A percentile compares a stretch with the other conserved stretches of the same genome.
Evolutionary conservation across 2,888 invertebrate genomes (phyloP).

Genomic region (Plutella xylostella): DNA sequence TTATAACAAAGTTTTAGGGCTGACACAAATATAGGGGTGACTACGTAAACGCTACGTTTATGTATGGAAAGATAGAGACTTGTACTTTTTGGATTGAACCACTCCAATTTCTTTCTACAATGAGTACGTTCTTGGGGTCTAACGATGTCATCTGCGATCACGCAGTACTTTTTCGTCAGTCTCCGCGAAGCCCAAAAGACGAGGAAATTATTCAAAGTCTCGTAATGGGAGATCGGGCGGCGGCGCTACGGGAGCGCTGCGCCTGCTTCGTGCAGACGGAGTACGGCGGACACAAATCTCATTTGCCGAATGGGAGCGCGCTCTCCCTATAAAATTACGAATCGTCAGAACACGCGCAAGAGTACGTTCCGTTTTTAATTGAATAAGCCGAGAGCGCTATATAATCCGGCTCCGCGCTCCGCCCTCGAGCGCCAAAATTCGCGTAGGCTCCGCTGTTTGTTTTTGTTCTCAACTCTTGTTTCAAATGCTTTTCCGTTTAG

Average conservation of each 20-base stretch:
- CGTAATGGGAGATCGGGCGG: neutral
- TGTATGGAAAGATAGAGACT: no score
- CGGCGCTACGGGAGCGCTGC: slow-evolving; percentile 8
- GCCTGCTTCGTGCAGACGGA: slow-evolving; percentile 1
- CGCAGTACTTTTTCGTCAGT: neutral
- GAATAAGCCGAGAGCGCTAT: slow-evolving; percentile 50
- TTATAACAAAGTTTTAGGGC: slow-evolving; percentile 19
- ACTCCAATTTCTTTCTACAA: no score
- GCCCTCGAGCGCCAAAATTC: slow-evolving; percentile 36
- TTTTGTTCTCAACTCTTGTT: slow-evolving; percentile 33
- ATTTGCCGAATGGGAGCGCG: slow-evolving; percentile 27
- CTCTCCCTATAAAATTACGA: slow-evolving; percentile 34
- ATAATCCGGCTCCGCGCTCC: slow-evolving; percentile 35
- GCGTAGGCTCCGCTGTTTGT: slow-evolving; percentile 31
- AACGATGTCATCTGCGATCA: slow-evolving; percentile 8
- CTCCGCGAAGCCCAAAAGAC: slow-evolving; percentile 6
- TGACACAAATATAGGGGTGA: slow-evolving; percentile 9
- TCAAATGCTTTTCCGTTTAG: slow-evolving; percentile 29
- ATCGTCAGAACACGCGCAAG: slow-evolving; percentile 34
- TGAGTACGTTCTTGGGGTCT: no score
- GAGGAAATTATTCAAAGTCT: slow-evolving; percentile 11
- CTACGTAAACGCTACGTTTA: no score
- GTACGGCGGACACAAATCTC: slow-evolving; percentile 27
- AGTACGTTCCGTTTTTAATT: slow-evolving; percentile 46
- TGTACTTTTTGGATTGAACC: no score